Evolutionary conservation across 2,888 invertebrate genomes (phyloP).

Genomic region (Sclerodermus sp.): DNA sequence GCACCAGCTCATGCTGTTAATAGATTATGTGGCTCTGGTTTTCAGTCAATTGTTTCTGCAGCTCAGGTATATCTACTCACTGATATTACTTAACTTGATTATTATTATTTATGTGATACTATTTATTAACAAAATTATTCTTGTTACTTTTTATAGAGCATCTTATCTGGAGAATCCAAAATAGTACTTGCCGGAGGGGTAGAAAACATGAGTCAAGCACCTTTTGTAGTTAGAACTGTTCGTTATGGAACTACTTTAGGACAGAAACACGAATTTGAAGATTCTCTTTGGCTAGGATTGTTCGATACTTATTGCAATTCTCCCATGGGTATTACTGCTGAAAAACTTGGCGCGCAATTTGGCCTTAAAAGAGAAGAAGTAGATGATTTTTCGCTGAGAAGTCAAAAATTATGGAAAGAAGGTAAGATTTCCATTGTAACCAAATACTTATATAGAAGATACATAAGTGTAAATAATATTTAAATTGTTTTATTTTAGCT

Average conservation of each 20-base stretch:
- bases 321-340: conserved; percentile 96
- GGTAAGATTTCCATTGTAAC: conserved; percentile 59
- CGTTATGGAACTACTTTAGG: conserved; percentile 90
- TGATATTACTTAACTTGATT: not conserved
- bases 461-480: not conserved
- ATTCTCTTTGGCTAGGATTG: conserved; percentile 85
- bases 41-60: conserved; percentile 90
- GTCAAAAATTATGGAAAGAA: conserved; percentile 86
- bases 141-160: conserved; percentile 81
- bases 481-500: conserved; percentile 61
- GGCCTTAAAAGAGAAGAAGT: conserved; percentile 79
- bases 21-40: conserved; percentile 95
- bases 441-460: not conserved
- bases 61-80: conserved; percentile 69
- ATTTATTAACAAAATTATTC: conserved; percentile 15
- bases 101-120: not conserved
- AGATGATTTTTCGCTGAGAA: conserved; percentile 81
- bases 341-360: conserved; percentile 86
- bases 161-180: conserved; percentile 78
- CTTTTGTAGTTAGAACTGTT: conserved; percentile 80
- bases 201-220: conserved; percentile 94
- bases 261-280: conserved; percentile 76
- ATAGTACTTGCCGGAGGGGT: conserved; percentile 89
- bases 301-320: conserved; percentile 86
- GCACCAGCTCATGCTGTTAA: conserved; percentile 87